Evolutionary conservation across 1,140 invertebrate genomes (phyloP), one percentile per base, ranked within the genome.

Genomic region (Ephestia elutella): DNA sequence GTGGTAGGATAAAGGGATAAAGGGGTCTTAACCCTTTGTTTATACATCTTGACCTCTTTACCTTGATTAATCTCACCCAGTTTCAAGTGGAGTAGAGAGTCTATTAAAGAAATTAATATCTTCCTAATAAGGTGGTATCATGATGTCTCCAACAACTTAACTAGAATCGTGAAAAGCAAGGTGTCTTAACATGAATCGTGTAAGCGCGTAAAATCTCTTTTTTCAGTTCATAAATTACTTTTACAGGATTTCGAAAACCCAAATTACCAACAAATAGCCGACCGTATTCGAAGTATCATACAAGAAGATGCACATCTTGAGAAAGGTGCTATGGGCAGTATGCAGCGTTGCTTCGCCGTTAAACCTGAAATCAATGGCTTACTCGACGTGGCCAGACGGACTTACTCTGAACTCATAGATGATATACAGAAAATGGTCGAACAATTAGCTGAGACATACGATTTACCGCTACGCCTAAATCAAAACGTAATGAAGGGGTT

Each of bases 321-420:
- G 20, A 92, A 90, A 70, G 92, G 91, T 20, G 89, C 93, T n/a
- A 92, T 92, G 79, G 95, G 94, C 0, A 91, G 90, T 55, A 90
- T 93, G 59, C 95, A 97, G 86, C 91, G 96, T 60, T 95, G 94
- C 77, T 96, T 96, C 86, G 95, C 96, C 28, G 93, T 98, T 2
- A 96, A 94, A 86, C 89, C 91, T 18, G 91, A 92, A 18, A 89
- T 95, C 21, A 95, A 93, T 71, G 92, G 92, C 1, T 84, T 95
- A 38, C 82, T 97, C 56, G 96, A 97, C 80, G 85, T 96, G 17
- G 91, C 94, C n/a, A 86, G 95, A 66, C 91, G 92, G 78, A 92
- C 92, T 0, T 96, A 96, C 78, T 93, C 92, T 18, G 94, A 96
- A 79, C 82, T 95, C 1, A 91, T 96, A 48, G 92, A 94, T 49